Conservation (phyloP, 2,113 vertebrate genomes). For the Ramphastos sulfuratus region DNA sequence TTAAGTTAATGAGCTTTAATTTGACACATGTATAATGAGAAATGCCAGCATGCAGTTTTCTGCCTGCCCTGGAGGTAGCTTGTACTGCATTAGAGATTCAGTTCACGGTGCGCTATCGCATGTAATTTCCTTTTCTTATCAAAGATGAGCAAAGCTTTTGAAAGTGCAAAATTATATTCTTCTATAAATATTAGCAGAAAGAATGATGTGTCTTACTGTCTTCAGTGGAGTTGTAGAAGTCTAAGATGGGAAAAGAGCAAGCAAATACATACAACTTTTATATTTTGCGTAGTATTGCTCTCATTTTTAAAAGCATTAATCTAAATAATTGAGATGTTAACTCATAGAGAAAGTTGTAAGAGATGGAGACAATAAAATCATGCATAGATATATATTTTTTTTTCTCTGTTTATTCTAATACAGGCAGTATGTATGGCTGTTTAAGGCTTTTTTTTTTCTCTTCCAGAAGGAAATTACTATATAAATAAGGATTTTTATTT, state of each 20-base stretch:
- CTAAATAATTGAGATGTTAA: constrained; percentile 48
- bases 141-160: constrained; percentile 29
- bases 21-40: constrained; percentile 38
- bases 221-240: background rate
- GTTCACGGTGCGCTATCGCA: background rate
- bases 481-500: background rate
- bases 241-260: background rate
- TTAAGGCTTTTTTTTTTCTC: background rate
- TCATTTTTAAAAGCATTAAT: constrained; percentile 21
- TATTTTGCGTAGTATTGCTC: background rate
- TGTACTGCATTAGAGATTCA: constrained; percentile 21
- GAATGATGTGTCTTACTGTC: background rate
- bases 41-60: constrained; percentile 27
- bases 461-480: constrained; percentile 5
- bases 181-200: constrained; percentile 42
- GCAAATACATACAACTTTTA: background rate
- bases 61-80: constrained; percentile 22
- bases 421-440: background rate
- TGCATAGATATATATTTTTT: background rate
- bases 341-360: background rate
- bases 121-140: constrained; percentile 54
- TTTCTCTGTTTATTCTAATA: background rate
- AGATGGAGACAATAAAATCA: background rate
- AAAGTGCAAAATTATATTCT: constrained; percentile 11
- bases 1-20: constrained; percentile 57